phyloP scores from a whole-genome alignment of 1,140 invertebrate genomes.

The Mylabris phalerata region DNA sequence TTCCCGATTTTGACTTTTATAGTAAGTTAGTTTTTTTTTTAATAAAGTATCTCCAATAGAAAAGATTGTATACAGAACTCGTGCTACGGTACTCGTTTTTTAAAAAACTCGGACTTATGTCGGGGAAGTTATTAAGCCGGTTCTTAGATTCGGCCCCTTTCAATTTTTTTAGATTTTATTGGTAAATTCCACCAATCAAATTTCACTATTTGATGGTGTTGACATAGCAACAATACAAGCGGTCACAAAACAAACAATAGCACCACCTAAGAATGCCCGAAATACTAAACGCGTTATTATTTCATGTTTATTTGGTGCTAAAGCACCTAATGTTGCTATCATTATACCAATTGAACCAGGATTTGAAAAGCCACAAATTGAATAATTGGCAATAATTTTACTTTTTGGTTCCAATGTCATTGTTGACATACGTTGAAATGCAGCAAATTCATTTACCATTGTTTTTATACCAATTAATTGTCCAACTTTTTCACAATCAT shows the following conservation, averaged over 20 bases:
- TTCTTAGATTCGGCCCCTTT: no score
- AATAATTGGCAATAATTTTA: conserved; percentile 83
- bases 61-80: no score
- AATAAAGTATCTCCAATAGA: no score
- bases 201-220: not conserved
- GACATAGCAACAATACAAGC: conserved; percentile 81
- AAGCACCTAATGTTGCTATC: conserved; percentile 69
- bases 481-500: conserved; percentile 71
- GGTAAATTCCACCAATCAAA: no score
- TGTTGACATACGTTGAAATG: conserved; percentile 49
- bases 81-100: no score
- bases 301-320: conserved; percentile 69
- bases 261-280: conserved; percentile 80
- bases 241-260: conserved; percentile 82
- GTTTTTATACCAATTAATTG: conserved; percentile 82
- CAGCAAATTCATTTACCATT: conserved; percentile 87
- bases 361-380: conserved; percentile 94
- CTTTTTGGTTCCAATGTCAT: conserved; percentile 18
- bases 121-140: no score
- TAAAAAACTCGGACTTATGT: no score
- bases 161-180: no score
- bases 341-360: conserved; percentile 84
- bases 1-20: no score
- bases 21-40: no score
- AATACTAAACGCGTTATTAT: conserved; percentile 66